Percentiles rank a stretch among this genome's conserved stretches.
Conservation (phyloP, 2,113 vertebrate genomes). For the Pardalotus punctatus region DNA sequence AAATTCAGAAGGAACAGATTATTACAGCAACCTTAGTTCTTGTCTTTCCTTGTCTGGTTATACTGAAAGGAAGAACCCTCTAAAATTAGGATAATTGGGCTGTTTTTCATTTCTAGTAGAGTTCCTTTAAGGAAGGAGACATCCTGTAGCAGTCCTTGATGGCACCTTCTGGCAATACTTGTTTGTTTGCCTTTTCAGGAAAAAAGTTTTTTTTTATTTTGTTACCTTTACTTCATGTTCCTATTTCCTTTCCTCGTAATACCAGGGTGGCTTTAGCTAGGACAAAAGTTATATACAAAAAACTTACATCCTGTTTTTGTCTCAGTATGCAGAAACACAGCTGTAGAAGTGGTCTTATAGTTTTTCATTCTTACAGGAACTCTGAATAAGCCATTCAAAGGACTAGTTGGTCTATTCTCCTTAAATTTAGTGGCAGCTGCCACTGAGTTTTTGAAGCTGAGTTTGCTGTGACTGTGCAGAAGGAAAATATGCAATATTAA, state of each 20-base stretch:
- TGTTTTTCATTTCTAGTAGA: not conserved
- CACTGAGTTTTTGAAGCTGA: not conserved
- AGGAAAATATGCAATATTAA: fast-evolving
- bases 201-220: not conserved
- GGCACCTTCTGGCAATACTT: not conserved
- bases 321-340: not conserved
- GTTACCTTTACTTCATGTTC: not conserved
- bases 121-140: not conserved
- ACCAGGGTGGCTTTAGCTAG: not conserved
- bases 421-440: not conserved
- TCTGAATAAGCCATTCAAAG: not conserved
- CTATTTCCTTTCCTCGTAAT: not conserved
- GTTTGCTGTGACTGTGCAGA: not conserved
- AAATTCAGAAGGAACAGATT: not conserved
- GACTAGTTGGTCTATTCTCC: not conserved
- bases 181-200: conserved; percentile 13
- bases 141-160: not conserved
- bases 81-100: not conserved
- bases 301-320: not conserved
- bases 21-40: not conserved
- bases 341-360: not conserved
- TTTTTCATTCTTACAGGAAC: not conserved
- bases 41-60: not conserved
- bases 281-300: not conserved
- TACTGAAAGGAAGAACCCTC: not conserved